Evolutionary conservation across 2,797 vertebrate genomes (phyloP).

Genomic region (Sebastes umbrosus): DNA sequence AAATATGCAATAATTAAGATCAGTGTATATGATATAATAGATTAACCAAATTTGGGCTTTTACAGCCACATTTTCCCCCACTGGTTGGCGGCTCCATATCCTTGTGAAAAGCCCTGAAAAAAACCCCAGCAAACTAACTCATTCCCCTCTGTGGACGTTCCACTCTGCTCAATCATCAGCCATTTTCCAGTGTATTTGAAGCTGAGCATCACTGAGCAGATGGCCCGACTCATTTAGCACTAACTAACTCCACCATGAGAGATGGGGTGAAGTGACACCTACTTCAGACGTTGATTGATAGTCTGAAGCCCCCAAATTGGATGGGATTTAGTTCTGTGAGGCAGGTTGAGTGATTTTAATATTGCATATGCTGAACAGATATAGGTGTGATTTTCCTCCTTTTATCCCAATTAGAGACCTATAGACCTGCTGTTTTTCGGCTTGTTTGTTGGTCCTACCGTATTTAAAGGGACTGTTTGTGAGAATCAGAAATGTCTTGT

Average conservation of each 20-base stretch:
- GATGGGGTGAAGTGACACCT: not conserved
- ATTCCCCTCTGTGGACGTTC: not conserved
- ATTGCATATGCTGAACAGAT: not conserved
- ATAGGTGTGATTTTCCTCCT: not conserved
- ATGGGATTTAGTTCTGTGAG: not conserved
- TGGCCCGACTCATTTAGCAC: slow-evolving; percentile 6
- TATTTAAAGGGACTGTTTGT: no score
- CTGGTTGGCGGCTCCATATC: not conserved
- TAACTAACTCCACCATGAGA: slow-evolving; percentile 10
- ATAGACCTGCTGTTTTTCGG: not conserved
- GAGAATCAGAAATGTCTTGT: no score
- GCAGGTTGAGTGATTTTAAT: not conserved
- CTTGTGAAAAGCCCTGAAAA: not conserved
- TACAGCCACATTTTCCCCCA: not conserved
- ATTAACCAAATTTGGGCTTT: not conserved
- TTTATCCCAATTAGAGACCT: not conserved
- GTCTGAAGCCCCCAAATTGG: not conserved
- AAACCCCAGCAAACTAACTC: not conserved
- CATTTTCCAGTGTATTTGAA: not conserved
- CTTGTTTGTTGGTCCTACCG: no score
- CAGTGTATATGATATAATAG: not conserved
- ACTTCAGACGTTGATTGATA: not conserved
- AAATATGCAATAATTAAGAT: not conserved
- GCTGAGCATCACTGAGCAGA: slow-evolving; percentile 8
- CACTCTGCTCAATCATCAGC: not conserved